Conservation (phyloP, 2,113 vertebrate species). For the Ochotona princeps region DNA sequence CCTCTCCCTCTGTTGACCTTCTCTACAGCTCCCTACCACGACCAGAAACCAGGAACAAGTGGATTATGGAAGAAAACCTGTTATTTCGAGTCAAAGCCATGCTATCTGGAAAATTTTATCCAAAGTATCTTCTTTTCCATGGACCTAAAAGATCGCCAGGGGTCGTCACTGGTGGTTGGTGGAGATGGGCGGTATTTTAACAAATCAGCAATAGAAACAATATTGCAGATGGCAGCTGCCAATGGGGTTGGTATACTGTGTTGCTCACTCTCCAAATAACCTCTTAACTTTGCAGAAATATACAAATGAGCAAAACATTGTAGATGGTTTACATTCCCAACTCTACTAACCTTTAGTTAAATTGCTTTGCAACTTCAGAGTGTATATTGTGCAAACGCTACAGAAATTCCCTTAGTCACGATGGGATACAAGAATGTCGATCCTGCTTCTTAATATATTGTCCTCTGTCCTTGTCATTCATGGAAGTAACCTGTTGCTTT, state of each 20-base stretch:
- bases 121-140: constrained; percentile 97
- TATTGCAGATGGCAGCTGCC: constrained; percentile 98
- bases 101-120: constrained; percentile 97
- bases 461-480: constrained; percentile 29
- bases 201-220: constrained; percentile 92
- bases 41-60: constrained; percentile 93
- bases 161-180: constrained; percentile 95
- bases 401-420: not conserved
- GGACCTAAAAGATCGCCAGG: constrained; percentile 96
- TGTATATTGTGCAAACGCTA: not conserved
- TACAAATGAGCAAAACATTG: not conserved
- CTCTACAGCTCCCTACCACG: constrained; percentile 91
- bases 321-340: not conserved
- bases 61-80: constrained; percentile 92
- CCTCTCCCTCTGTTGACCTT: constrained; percentile 93
- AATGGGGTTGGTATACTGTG: constrained; percentile 95
- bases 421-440: not conserved
- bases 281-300: constrained; percentile 46
- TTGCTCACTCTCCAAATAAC: constrained; percentile 68
- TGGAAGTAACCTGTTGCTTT: constrained; percentile 50
- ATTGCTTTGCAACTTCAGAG: constrained; percentile 12
- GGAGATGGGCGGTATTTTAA: constrained; percentile 98
- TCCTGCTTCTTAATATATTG: not conserved
- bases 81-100: constrained; percentile 92
- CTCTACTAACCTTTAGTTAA: not conserved